These are phyloP conservation scores for Piscicola geometra DNA, from an alignment of 2,888 invertebrate genomes.

Conservation along the genomic window DNA sequence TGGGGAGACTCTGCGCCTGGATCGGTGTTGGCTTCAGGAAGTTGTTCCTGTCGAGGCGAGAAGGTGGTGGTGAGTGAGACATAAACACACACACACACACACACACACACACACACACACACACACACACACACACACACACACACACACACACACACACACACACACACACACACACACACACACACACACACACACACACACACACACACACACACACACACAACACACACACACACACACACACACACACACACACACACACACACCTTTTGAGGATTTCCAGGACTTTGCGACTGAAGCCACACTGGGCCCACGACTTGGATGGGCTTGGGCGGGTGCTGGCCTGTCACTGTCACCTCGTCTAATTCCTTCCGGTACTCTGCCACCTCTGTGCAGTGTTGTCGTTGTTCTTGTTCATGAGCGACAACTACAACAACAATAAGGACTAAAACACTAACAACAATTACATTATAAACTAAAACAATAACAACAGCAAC, in stretches of 20 bases:
- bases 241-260: no score
- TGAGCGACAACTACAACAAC: no score
- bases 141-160: no score
- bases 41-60: constrained; percentile 53
- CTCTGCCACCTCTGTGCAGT: constrained; percentile 56
- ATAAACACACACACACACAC: no score
- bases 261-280: constrained; percentile 72
- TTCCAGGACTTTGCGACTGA: constrained; percentile 89
- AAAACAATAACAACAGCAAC: constrained; percentile 6
- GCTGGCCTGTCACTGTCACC: constrained; percentile 90
- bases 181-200: no score
- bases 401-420: no score
- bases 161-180: no score
- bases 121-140: no score
- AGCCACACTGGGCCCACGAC: constrained; percentile 97
- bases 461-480: background rate
- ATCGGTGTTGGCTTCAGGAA: constrained; percentile 98
- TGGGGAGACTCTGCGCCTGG: constrained; percentile 89
- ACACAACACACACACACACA: no score
- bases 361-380: constrained; percentile 76
- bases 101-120: no score
- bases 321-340: constrained; percentile 88
- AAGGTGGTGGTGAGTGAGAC: background rate
- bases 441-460: background rate
- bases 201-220: no score